phyloP scores from a whole-genome alignment of 2,113 vertebrate genomes.

The Aix galericulata region DNA sequence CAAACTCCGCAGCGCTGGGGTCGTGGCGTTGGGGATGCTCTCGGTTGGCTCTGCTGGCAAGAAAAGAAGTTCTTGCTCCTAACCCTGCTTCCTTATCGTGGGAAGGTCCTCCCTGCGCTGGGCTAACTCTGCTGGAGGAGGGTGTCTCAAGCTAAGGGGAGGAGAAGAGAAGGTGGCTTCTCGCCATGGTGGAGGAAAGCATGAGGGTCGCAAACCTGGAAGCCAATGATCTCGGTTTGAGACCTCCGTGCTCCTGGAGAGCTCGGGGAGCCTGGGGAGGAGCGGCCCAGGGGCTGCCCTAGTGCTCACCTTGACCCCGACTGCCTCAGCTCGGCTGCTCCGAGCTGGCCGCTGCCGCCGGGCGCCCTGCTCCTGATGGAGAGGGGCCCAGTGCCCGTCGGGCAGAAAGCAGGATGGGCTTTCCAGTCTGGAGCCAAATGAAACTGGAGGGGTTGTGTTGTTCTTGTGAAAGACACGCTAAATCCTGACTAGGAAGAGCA shows the following conservation, averaged over 20 bases:
- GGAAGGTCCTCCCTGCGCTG: neutral
- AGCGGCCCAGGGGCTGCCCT: neutral
- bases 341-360: neutral
- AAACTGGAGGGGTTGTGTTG: neutral
- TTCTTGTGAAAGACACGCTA: neutral
- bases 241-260: neutral
- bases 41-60: neutral
- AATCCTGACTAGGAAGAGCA: neutral
- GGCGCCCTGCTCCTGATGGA: neutral
- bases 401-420: neutral
- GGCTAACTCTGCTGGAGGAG: neutral
- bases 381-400: neutral
- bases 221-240: neutral
- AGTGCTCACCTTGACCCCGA: neutral
- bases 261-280: neutral
- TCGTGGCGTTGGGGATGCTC: neutral
- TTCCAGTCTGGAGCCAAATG: neutral
- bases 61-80: neutral
- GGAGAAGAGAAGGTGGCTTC: neutral
- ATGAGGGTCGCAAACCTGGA: neutral
- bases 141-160: neutral
- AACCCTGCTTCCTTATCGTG: neutral
- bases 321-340: neutral
- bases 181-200: neutral
- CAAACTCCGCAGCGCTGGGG: neutral